A percentile compares a stretch with the other conserved stretches of the same genome.
These are phyloP conservation scores for Hymenochirus boettgeri DNA, from an alignment of 2,113 vertebrate species.

Conservation along the genomic window DNA sequence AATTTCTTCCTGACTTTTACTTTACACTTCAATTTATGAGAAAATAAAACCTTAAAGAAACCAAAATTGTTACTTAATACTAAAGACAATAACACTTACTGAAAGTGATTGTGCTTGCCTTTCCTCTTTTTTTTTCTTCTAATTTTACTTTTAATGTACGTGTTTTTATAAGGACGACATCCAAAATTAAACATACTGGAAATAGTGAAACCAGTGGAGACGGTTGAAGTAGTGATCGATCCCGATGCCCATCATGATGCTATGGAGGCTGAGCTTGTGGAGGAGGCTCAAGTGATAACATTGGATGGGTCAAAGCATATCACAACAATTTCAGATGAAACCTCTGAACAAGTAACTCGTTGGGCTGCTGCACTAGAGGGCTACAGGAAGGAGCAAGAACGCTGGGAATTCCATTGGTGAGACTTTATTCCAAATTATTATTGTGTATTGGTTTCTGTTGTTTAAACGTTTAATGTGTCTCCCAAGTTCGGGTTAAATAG, in stretches of 20 bases:
- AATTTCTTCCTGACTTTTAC: too few relatives aligned
- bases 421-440: neutral
- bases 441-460: too few relatives aligned
- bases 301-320: conserved; percentile 86
- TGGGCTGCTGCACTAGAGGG: conserved; percentile 96
- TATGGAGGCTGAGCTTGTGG: conserved; percentile 83
- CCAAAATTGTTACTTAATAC: too few relatives aligned
- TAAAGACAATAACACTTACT: too few relatives aligned
- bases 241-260: conserved; percentile 83
- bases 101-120: too few relatives aligned
- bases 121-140: too few relatives aligned
- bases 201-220: conserved; percentile 97
- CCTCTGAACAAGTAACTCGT: conserved; percentile 93
- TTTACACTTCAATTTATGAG: too few relatives aligned
- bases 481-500: too few relatives aligned
- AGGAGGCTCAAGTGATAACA: conserved; percentile 92
- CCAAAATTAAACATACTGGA: conserved; percentile 95
- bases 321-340: conserved; percentile 83
- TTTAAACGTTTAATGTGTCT: too few relatives aligned
- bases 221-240: conserved; percentile 95
- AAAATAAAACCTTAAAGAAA: too few relatives aligned
- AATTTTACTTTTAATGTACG: neutral
- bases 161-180: conserved; percentile 77
- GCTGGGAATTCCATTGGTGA: conserved; percentile 91
- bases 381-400: conserved; percentile 94